Conservation (phyloP, 2,888 invertebrate genomes). For the Thumatha senex region DNA sequence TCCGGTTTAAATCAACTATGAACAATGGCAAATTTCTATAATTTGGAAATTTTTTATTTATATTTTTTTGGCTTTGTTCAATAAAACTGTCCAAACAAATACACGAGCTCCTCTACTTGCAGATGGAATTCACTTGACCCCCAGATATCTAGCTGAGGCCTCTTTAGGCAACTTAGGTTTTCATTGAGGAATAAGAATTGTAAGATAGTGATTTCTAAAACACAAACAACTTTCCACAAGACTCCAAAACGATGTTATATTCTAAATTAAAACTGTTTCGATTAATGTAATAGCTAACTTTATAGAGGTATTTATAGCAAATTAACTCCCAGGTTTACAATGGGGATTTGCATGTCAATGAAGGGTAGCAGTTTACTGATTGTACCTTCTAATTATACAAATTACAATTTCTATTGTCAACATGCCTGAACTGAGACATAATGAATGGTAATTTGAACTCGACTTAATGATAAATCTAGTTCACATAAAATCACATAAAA, state of each 20-base stretch:
- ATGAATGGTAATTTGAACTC: not conserved
- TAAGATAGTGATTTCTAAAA: conserved; percentile 23
- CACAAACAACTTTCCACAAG: conserved; percentile 16
- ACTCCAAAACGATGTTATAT: conserved; percentile 28
- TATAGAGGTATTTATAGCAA: conserved; percentile 57
- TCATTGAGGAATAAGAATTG: too few relatives aligned
- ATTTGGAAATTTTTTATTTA: too few relatives aligned
- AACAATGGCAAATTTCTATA: too few relatives aligned
- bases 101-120: too few relatives aligned
- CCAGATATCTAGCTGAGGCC: too few relatives aligned
- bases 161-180: too few relatives aligned
- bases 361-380: conserved; percentile 53
- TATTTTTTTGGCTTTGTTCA: too few relatives aligned
- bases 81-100: too few relatives aligned
- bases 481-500: conserved; percentile 9
- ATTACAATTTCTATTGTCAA: conserved; percentile 39
- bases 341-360: conserved; percentile 61
- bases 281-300: conserved; percentile 51
- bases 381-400: conserved; percentile 48
- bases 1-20: too few relatives aligned
- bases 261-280: conserved; percentile 52
- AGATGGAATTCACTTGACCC: too few relatives aligned
- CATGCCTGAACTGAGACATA: conserved; percentile 10
- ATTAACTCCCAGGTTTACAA: conserved; percentile 56
- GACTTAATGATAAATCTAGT: conserved; percentile 8